phyloP scores from a whole-genome alignment of 2,888 invertebrate species.

The Steinernema carpocapsae region DNA sequence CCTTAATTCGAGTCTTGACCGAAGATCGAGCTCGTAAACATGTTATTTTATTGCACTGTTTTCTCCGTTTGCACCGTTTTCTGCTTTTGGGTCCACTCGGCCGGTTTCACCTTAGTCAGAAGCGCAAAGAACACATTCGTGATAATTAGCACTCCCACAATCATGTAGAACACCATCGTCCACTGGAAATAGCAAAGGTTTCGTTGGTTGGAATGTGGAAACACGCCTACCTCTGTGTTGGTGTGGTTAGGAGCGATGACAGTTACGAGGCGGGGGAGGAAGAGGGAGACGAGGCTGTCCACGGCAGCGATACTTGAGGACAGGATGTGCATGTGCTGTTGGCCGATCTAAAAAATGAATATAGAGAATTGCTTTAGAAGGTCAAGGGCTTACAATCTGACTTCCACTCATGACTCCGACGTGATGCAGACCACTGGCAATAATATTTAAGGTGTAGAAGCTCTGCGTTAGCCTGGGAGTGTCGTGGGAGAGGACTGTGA shows the following conservation, averaged over 20 bases:
- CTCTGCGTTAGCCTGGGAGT: constrained; percentile 46
- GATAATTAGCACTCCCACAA: not conserved
- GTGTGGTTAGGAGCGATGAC: constrained; percentile 11
- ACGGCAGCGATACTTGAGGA: constrained; percentile 25
- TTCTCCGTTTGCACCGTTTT: not conserved
- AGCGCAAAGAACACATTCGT: constrained; percentile 6
- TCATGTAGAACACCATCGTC: not conserved
- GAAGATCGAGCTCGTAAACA: no score
- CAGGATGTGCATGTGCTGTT: constrained; percentile 33
- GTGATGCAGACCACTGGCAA: constrained; percentile 54
- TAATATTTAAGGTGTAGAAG: constrained; percentile 55
- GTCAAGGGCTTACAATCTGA: not conserved
- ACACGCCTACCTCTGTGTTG: not conserved
- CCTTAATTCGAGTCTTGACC: no score
- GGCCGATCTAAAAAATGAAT: constrained; percentile 27
- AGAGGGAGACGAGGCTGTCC: constrained; percentile 36
- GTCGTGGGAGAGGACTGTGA: constrained; percentile 41
- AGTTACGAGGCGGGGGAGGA: constrained; percentile 16
- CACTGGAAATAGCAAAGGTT: not conserved
- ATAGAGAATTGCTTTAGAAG: not conserved
- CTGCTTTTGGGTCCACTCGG: constrained; percentile 13
- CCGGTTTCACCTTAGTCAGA: constrained; percentile 7
- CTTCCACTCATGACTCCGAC: constrained; percentile 44
- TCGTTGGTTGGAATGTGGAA: not conserved
- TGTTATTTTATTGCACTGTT: constrained; percentile 6